These are phyloP conservation scores for Acleris holmiana DNA, from an alignment of 2,888 invertebrate genomes.

Conservation along the genomic window DNA sequence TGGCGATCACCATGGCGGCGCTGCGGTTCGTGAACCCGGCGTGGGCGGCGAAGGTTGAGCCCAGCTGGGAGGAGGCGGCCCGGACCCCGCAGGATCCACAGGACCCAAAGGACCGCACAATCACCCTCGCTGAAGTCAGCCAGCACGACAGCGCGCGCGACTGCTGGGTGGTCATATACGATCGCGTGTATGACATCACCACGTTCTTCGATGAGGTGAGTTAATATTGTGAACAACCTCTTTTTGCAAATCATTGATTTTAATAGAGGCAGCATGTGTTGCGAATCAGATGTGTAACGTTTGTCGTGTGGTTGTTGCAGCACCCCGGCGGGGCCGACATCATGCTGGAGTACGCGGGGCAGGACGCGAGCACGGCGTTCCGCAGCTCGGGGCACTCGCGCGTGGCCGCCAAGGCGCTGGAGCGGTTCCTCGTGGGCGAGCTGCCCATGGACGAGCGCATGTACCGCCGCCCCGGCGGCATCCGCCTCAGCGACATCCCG, in stretches of 20 bases:
- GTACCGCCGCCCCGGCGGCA: constrained; percentile 86
- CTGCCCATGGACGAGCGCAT: constrained; percentile 89
- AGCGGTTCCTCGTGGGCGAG: constrained; percentile 90
- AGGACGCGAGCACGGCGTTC: constrained; percentile 93
- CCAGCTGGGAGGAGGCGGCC: constrained; percentile 56
- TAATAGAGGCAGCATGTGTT: background rate
- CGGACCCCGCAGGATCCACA: constrained; percentile 60
- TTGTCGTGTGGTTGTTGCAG: constrained; percentile 66
- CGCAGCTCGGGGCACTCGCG: constrained; percentile 91
- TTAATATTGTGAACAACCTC: constrained; percentile 31
- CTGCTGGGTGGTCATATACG: constrained; percentile 95
- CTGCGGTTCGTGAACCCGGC: constrained; percentile 76
- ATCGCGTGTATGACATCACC: constrained; percentile 93
- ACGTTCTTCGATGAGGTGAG: constrained; percentile 88
- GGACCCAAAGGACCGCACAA: constrained; percentile 71
- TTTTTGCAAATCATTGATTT: no score
- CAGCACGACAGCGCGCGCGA: constrained; percentile 89
- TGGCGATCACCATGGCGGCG: constrained; percentile 79
- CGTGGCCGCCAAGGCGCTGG: constrained; percentile 86
- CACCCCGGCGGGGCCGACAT: constrained; percentile 94
- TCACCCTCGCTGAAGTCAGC: constrained; percentile 90
- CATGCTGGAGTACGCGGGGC: constrained; percentile 92
- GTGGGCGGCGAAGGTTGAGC: constrained; percentile 63
- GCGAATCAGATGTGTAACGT: constrained; percentile 21
- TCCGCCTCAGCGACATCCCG: constrained; percentile 84